Evolutionary conservation across 2,888 invertebrate species (phyloP).

Genomic region (Lasioglossum leucozonium): DNA sequence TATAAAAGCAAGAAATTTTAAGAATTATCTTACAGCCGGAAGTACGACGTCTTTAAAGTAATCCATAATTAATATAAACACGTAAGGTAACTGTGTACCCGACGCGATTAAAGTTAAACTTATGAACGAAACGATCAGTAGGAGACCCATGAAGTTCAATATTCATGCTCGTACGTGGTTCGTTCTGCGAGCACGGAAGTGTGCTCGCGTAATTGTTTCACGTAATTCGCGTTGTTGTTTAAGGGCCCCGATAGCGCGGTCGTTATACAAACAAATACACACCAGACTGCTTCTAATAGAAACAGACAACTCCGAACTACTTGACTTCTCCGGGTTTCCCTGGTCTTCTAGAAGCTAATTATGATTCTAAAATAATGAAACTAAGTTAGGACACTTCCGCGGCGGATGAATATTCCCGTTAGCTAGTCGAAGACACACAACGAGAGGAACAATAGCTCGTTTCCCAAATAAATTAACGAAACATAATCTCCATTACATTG

Average conservation of each 20-base stretch:
- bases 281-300: neutral
- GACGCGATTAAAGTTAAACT: neutral
- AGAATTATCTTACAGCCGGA: neutral
- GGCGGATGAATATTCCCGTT: neutral
- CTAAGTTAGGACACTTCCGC: neutral
- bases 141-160: neutral
- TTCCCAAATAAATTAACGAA: neutral
- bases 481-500: neutral
- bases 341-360: neutral
- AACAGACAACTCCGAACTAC: neutral
- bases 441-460: neutral
- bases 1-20: neutral
- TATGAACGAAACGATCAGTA: neutral
- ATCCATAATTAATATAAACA: neutral
- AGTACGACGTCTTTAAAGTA: neutral
- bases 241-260: neutral
- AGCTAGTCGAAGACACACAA: neutral
- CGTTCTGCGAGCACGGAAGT: neutral
- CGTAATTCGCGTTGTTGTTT: constrained; percentile 7
- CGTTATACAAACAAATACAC: constrained; percentile 4
- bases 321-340: neutral
- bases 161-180: neutral
- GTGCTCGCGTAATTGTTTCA: constrained; percentile 1
- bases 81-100: neutral
- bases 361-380: neutral